These are phyloP conservation scores for Spodoptera littoralis DNA, from an alignment of 2,888 invertebrate genomes.

Conservation along the genomic window DNA sequence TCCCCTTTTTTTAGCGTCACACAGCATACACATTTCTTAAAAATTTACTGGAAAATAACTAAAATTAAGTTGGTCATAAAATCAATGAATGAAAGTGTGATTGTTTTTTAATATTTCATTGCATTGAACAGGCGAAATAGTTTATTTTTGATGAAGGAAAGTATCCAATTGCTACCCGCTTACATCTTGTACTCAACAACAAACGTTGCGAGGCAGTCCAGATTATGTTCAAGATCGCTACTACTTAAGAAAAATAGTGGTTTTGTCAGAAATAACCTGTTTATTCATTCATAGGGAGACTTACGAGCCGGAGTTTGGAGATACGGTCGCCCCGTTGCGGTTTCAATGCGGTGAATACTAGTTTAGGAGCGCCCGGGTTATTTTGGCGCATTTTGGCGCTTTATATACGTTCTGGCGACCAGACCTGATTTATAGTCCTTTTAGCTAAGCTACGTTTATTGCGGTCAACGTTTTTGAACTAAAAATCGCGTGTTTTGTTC, in stretches of 20 bases:
- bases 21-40: too few species aligned
- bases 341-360: conserved; percentile 25
- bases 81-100: too few species aligned
- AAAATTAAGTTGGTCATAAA: too few species aligned
- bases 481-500: not conserved
- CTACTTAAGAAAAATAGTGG: conserved; percentile 50
- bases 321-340: conserved; percentile 11
- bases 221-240: conserved; percentile 54
- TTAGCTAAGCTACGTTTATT: too few species aligned
- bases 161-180: conserved; percentile 11
- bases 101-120: too few species aligned
- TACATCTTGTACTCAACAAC: not conserved
- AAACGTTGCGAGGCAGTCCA: conserved; percentile 44
- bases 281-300: conserved; percentile 47
- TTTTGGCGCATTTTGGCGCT: conserved; percentile 11
- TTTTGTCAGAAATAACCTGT: conserved; percentile 49
- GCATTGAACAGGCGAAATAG: too few species aligned
- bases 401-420: too few species aligned
- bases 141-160: too few species aligned
- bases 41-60: too few species aligned
- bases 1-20: too few species aligned
- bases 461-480: not conserved
- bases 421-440: too few species aligned
- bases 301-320: conserved; percentile 20
- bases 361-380: conserved; percentile 8